Base-by-base conservation (phyloP, 2,113 vertebrate species). In the Gnathonemus echidnorhynchus region DNA sequence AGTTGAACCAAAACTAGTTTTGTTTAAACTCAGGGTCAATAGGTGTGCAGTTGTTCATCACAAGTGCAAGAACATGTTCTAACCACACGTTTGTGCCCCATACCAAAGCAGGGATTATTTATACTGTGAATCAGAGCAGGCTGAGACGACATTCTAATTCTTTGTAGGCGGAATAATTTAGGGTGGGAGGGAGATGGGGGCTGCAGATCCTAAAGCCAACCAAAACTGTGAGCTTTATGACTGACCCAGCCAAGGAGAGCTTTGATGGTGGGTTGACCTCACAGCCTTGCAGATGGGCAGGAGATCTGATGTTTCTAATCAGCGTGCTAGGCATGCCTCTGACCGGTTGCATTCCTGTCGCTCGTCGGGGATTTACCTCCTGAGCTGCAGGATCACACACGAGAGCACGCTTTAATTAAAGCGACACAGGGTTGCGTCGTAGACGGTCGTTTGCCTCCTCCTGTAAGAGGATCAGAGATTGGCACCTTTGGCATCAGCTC, bases 211-310 rank as follows among this genome's bases (percentile, higher is more conserved):
- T 46, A 45, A 46, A 46, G 19, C 80, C 42, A 46, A 46, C 42
- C 42, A 85, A 48, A 85, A 85, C 45, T 85, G 42, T 21, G 80
- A 84, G 35, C 3, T 45, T 46, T 46, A 46, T 85, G 45, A 85
- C 45, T 46, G 42, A 48, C 83, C 46, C 8, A 27, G 15, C 35
- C 45, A 85, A 10, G 11, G 17, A 39, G 74, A 80, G 15, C 74
- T 80, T 80, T 80, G 13, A 80, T 80, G 74, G 35, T 80, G 74
- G 74, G n/a, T 42, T 80, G 74, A 80, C 35, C 74, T 80, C 74
- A 42, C 15, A 39, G 35, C 5, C 84, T 91, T 86, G 90, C 46
- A 90, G 83, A 89, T 88, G 21, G 3, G 42, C 80, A 70, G 42
- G 17, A 87, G 49, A 27, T 83, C 8, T 21, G 21, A 10, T 24